Evolutionary conservation across 35 echinoderm and acorn worm species (phyloP).

Genomic region (Eucidaris tribuloides): DNA sequence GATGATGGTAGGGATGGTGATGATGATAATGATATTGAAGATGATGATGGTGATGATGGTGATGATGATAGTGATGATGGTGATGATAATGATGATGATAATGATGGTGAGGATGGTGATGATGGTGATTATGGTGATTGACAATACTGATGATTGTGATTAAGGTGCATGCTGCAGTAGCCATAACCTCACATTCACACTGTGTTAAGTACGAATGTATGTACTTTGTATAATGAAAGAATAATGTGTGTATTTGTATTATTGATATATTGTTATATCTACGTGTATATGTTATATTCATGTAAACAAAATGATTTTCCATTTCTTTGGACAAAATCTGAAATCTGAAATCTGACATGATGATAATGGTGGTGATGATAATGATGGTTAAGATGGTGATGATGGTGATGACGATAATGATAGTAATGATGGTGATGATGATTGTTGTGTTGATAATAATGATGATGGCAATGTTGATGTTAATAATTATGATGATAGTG

Average conservation of each 20-base stretch:
- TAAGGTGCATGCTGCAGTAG: too few relatives aligned
- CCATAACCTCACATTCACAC: too few relatives aligned
- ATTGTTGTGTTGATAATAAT: neutral
- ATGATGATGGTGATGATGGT: conserved; percentile 1
- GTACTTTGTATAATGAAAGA: too few relatives aligned
- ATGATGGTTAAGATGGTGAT: neutral
- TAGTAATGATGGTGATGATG: neutral
- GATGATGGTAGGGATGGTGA: conserved; percentile 3
- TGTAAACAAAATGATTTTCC: too few relatives aligned
- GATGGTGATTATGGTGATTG: conserved; percentile 4
- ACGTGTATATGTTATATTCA: too few relatives aligned
- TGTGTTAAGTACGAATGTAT: too few relatives aligned
- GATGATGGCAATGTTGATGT: neutral
- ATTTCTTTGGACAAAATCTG: too few relatives aligned
- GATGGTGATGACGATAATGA: neutral
- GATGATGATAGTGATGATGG: neutral
- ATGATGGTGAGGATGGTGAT: neutral
- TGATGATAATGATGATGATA: neutral
- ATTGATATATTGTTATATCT: too few relatives aligned
- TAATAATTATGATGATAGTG: too few relatives aligned
- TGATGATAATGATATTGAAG: neutral
- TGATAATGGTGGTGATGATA: neutral
- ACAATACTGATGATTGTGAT: too few relatives aligned
- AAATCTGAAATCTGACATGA: too few relatives aligned
- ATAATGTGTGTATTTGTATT: too few relatives aligned